Conservation (phyloP, 2,797 vertebrate species). For the Pachyuromys duprasi region DNA sequence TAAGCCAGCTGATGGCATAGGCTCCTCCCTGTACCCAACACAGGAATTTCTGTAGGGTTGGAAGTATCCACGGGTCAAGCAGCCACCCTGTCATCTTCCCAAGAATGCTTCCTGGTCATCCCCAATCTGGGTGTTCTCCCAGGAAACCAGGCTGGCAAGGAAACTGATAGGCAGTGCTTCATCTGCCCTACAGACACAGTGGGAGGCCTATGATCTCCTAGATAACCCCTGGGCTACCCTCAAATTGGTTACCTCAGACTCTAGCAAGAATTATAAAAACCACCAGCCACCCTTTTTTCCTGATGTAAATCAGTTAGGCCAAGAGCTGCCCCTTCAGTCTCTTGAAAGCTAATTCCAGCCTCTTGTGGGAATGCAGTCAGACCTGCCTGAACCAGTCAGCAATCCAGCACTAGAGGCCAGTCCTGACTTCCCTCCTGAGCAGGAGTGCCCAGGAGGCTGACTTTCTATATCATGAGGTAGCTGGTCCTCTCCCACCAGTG, state of each 20-base stretch:
- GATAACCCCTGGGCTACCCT: background rate
- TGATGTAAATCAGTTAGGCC: background rate
- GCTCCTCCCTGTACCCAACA: background rate
- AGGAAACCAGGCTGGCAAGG: background rate
- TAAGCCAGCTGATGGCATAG: background rate
- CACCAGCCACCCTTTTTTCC: background rate
- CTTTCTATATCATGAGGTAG: background rate
- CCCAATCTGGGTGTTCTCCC: background rate
- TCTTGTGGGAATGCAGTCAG: conserved; percentile 72
- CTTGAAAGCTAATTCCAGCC: conserved; percentile 31
- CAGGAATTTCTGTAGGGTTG: background rate
- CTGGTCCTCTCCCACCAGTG: background rate
- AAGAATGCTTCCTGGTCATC: background rate
- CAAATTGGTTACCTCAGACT: background rate
- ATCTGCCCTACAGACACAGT: background rate
- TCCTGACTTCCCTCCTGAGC: conserved; percentile 26
- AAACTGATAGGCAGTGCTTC: background rate
- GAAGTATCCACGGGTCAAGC: background rate
- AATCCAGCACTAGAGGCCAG: background rate
- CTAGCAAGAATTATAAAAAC: background rate
- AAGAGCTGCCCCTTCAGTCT: background rate
- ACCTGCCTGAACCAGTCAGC: conserved; percentile 59
- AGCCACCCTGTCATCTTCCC: background rate
- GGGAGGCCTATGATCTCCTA: background rate
- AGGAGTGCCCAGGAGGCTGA: conserved; percentile 9